Percentiles rank a stretch among this genome's conserved stretches.
These are phyloP conservation scores for Diachasmimorpha longicaudata DNA, from an alignment of 1,140 invertebrate genomes.

Conservation along the genomic window DNA sequence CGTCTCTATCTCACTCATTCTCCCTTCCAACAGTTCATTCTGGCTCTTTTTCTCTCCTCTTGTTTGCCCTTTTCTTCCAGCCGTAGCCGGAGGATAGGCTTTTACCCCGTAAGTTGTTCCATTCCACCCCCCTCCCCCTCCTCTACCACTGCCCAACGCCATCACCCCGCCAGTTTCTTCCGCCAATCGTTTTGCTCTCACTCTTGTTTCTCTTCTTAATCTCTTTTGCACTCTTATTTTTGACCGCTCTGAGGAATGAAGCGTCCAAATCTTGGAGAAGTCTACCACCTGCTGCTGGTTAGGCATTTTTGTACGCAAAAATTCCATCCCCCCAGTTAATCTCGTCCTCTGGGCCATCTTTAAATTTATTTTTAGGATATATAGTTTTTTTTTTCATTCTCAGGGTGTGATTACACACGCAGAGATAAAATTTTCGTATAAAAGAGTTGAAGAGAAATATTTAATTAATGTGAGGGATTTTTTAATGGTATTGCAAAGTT, in stretches of 20 bases:
- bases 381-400: background rate
- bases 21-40: background rate
- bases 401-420: background rate
- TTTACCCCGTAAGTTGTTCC: constrained; percentile 33
- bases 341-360: background rate
- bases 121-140: background rate
- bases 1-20: background rate
- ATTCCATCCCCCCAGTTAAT: background rate
- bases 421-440: too few species aligned
- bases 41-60: background rate
- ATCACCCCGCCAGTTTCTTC: too few species aligned
- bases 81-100: constrained; percentile 23
- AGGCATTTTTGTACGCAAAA: background rate
- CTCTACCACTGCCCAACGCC: too few species aligned
- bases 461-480: too few species aligned
- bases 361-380: background rate
- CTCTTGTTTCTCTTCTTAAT: constrained; percentile 29
- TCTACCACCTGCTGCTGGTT: constrained; percentile 33
- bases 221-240: constrained; percentile 15
- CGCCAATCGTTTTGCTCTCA: constrained; percentile 19
- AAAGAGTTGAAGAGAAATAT: too few species aligned
- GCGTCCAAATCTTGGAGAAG: constrained; percentile 15
- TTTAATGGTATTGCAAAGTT: too few species aligned
- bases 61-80: background rate
- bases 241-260: background rate